Evolutionary conservation across 1,140 invertebrate genomes (phyloP).

Genomic region (Papilio polytes): DNA sequence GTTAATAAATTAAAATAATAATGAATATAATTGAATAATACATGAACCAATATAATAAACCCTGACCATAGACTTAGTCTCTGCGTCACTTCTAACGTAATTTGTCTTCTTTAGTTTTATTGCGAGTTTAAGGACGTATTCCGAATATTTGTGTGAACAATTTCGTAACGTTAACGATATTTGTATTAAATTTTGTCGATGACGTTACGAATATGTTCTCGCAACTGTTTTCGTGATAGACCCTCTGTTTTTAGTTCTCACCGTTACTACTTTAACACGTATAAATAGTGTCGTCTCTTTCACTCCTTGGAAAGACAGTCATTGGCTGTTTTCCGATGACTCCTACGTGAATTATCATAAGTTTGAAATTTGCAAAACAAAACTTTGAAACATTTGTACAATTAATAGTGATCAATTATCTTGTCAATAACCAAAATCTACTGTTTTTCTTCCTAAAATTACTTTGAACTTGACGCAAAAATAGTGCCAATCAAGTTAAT

Average conservation of each 20-base stretch:
- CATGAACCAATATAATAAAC: neutral
- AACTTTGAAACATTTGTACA: no score
- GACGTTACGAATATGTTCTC: neutral
- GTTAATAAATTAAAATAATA: neutral
- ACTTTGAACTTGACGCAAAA: no score
- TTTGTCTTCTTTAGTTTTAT: slow-evolving; percentile 39
- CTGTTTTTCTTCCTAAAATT: no score
- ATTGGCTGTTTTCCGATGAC: neutral
- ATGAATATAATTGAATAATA: neutral
- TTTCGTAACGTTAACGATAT: no score
- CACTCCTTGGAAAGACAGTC: neutral
- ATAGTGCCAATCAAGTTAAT: no score
- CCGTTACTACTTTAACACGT: no score
- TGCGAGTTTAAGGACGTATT: neutral
- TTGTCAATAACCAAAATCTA: no score
- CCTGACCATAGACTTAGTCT: slow-evolving; percentile 37
- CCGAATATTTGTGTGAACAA: neutral
- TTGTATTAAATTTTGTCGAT: no score
- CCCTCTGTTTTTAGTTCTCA: neutral
- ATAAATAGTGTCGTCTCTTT: neutral
- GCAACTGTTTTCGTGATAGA: neutral
- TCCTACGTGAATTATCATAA: no score
- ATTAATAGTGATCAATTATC: no score
- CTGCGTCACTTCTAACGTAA: slow-evolving; percentile 4
- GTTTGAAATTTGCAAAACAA: no score